Conservation (phyloP, 1,140 invertebrate species). For the Potamilus streckersoni region DNA sequence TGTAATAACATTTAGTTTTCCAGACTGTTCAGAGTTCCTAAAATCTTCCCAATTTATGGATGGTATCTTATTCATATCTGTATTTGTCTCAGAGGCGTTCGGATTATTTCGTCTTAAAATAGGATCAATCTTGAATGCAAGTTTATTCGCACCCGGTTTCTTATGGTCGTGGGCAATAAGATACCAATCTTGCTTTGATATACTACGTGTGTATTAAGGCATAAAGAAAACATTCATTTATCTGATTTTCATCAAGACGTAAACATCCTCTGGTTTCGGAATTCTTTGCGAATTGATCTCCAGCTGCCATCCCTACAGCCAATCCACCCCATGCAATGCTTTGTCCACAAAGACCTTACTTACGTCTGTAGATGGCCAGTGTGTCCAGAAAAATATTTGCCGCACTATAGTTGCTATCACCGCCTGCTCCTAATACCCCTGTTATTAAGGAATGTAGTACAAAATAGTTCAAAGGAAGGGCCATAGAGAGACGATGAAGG, state of each 20-base stretch:
- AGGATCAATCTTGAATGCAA: too few relatives aligned
- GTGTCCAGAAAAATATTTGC: constrained; percentile 49
- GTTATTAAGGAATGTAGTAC: constrained; percentile 48
- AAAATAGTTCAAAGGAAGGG: constrained; percentile 44
- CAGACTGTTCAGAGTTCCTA: too few relatives aligned
- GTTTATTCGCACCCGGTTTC: too few relatives aligned
- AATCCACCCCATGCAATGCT: constrained; percentile 19
- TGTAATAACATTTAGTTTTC: too few relatives aligned
- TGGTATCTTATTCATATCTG: too few relatives aligned
- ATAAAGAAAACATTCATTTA: too few relatives aligned
- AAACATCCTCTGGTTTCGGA: constrained; percentile 6
- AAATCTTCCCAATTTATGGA: too few relatives aligned
- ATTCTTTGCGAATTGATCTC: constrained; percentile 16
- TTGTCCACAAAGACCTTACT: constrained; percentile 33
- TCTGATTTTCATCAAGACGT: not conserved
- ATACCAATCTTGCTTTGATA: too few relatives aligned
- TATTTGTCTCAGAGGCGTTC: too few relatives aligned
- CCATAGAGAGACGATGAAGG: constrained; percentile 40
- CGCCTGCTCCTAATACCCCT: constrained; percentile 40
- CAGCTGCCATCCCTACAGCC: constrained; percentile 17
- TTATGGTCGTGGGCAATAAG: too few relatives aligned
- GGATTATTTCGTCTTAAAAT: too few relatives aligned
- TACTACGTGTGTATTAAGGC: too few relatives aligned
- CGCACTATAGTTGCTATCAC: constrained; percentile 49
- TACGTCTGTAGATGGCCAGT: constrained; percentile 39